Conservation (phyloP, 2,113 vertebrate species). For the Sander lucioperca region DNA sequence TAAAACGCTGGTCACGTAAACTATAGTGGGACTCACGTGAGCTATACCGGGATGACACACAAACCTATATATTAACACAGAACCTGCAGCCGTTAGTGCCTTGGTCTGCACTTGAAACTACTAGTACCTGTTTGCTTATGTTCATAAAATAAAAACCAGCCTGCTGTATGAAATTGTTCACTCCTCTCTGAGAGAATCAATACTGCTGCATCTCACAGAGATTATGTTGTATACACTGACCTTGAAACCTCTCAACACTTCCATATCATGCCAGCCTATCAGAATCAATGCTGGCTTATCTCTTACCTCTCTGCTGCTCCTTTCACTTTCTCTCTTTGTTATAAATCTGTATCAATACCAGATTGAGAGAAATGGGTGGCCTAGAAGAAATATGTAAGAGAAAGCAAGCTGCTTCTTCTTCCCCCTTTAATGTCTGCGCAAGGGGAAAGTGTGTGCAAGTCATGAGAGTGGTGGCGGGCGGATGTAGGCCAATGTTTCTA, state of each 20-base stretch:
- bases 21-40: conserved; percentile 21
- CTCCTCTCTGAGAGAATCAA: conserved; percentile 11
- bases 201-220: conserved; percentile 9
- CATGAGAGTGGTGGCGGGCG: conserved; percentile 9
- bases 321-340: not conserved
- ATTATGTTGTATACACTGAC: conserved; percentile 35
- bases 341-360: not conserved
- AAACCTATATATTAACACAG: conserved; percentile 61
- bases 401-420: not conserved
- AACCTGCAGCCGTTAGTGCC: not conserved
- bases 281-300: conserved; percentile 25
- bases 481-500: conserved; percentile 77
- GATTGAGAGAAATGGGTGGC: conserved; percentile 28
- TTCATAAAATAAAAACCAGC: not conserved
- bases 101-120: not conserved
- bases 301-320: not conserved
- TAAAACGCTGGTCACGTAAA: conserved; percentile 63
- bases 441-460: conserved; percentile 19
- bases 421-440: conserved; percentile 28
- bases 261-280: conserved; percentile 25
- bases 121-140: not conserved
- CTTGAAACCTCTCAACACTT: conserved; percentile 56
- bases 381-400: conserved; percentile 32
- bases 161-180: not conserved
- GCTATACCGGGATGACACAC: conserved; percentile 59